Evolutionary conservation across 2,113 vertebrate genomes (phyloP).

Genomic region (Aldabrachelys gigantea): DNA sequence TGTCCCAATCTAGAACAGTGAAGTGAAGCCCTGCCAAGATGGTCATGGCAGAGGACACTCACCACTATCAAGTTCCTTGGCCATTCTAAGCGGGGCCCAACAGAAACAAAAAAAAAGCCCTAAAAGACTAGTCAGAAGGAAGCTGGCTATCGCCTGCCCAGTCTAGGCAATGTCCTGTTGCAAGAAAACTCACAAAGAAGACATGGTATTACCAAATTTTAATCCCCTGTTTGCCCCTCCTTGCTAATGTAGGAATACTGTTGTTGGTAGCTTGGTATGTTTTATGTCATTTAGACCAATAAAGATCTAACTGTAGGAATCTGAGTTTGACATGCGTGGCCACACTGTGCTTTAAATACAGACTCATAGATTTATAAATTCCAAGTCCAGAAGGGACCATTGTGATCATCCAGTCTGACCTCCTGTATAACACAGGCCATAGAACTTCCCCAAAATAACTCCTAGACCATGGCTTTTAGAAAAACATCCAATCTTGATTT

Average conservation of each 20-base stretch:
- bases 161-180: not conserved
- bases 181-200: not conserved
- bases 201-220: not conserved
- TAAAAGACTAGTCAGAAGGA: not conserved
- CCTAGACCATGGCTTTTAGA: not conserved
- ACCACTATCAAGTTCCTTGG: not conserved
- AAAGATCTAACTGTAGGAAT: not conserved
- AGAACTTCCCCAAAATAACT: not conserved
- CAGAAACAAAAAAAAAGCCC: not conserved
- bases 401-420: not conserved
- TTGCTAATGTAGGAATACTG: not conserved
- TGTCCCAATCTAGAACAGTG: not conserved
- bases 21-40: not conserved
- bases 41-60: not conserved
- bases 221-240: not conserved
- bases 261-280: too few relatives aligned
- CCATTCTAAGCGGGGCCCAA: not conserved
- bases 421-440: not conserved
- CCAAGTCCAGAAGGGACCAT: not conserved
- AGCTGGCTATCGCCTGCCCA: not conserved
- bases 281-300: not conserved
- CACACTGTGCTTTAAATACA: not conserved
- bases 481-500: not conserved
- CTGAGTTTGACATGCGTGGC: not conserved
- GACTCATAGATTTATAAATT: not conserved